These are phyloP conservation scores for Siniperca knerii DNA, from an alignment of 2,113 vertebrate genomes.

Conservation along the genomic window DNA sequence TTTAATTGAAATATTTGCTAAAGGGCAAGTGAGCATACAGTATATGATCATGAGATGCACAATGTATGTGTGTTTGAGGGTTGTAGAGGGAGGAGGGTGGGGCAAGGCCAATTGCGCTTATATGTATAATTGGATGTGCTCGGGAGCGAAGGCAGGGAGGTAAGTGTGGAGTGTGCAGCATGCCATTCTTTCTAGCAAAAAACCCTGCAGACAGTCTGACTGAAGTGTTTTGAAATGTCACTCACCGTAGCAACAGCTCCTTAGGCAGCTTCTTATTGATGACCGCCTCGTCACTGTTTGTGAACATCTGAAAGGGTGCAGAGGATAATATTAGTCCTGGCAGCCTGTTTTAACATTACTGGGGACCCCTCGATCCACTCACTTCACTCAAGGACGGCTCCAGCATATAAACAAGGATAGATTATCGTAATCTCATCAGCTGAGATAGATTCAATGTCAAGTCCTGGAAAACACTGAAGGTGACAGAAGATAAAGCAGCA, in stretches of 20 bases:
- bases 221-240: constrained; percentile 36
- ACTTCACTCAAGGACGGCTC: constrained; percentile 46
- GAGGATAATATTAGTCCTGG: constrained; percentile 46
- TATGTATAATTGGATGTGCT: constrained; percentile 19
- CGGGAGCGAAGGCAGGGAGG: background rate
- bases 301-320: constrained; percentile 93
- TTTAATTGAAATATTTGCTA: constrained; percentile 39
- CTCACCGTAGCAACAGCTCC: constrained; percentile 95
- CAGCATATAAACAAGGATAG: constrained; percentile 47
- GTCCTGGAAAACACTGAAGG: constrained; percentile 18
- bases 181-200: background rate
- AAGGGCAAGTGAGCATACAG: constrained; percentile 27
- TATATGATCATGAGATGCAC: background rate
- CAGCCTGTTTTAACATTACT: background rate
- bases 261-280: constrained; percentile 99
- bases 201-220: constrained; percentile 1
- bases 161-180: constrained; percentile 12
- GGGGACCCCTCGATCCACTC: constrained; percentile 9
- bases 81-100: background rate
- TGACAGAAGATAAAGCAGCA: constrained; percentile 28
- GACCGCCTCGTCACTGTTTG: constrained; percentile 96
- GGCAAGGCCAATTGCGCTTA: background rate
- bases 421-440: constrained; percentile 42
- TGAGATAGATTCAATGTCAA: constrained; percentile 45
- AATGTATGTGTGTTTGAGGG: background rate